These are phyloP conservation scores for Cyrtonyx montezumae DNA, from an alignment of 2,113 vertebrate genomes.

Conservation along the genomic window DNA sequence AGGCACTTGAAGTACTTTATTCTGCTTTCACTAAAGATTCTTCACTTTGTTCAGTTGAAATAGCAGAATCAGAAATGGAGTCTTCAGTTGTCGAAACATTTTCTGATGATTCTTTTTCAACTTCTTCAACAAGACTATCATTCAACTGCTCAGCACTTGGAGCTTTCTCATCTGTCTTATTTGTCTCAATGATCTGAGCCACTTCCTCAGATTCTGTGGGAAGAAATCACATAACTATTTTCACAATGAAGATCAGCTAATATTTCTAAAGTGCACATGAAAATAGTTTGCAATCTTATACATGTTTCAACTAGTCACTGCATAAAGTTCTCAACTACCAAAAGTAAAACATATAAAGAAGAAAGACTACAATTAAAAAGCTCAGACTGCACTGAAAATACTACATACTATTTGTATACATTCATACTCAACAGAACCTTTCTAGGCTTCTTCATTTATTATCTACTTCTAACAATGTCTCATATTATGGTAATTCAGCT, in stretches of 20 bases:
- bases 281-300: background rate
- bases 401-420: background rate
- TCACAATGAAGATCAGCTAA: background rate
- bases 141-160: conserved; percentile 56
- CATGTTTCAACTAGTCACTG: background rate
- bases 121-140: conserved; percentile 49
- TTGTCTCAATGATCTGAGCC: conserved; percentile 25
- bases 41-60: conserved; percentile 79
- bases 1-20: conserved; percentile 81
- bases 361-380: background rate
- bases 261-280: background rate
- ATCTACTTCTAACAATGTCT: too few relatives aligned
- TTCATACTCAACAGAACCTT: background rate
- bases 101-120: conserved; percentile 61
- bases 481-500: background rate
- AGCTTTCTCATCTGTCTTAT: conserved; percentile 52
- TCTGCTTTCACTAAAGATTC: conserved; percentile 86
- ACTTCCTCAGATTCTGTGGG: conserved; percentile 71
- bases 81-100: conserved; percentile 48
- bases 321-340: background rate
- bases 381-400: background rate
- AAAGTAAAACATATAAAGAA: background rate
- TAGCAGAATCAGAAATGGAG: background rate
- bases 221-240: conserved; percentile 33
- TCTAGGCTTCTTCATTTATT: background rate